Base-by-base conservation (phyloP, 2,888 invertebrate species). In the Apotomis betuletana region DNA sequence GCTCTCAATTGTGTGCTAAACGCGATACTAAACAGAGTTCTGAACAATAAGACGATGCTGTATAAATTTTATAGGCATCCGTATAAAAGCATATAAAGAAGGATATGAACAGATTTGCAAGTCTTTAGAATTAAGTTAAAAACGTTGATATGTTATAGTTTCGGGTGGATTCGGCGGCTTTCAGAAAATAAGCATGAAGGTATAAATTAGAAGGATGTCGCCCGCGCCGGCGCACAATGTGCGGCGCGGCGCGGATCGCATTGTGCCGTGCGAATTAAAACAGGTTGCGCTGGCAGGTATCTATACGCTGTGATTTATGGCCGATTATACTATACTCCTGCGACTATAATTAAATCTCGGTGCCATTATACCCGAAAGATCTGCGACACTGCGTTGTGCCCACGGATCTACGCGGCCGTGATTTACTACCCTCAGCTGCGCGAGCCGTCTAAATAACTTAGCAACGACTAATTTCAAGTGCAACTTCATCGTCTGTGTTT, bases 251-350 rank as follows among this genome's bases (percentile, higher is more conserved):
- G 81, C 79, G 76, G 80, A 81, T 76, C 77, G 85, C 86, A 87
- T 90, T 89, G 87, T 90, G 85, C 82, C 84, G 87, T 84, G 89
- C 90, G 90, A 88, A 91, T 88, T 85, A 87, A 94, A 94, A 94
- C 94, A 94, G 92, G 93, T 91, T 92, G 91, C 81, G 87, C 77
- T 89, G 92, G 85, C 92, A 92, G 91, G 90, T 92, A 90, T 92
- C 90, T 89, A 90, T 91, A 87, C 85, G 82, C 76, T 77, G 82
- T 90, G 91, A 92, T 92, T 92, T 92, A 92, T 91, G 85, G 78
- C 81, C 91, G 91, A 92, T 92, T 92, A 91, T 91, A 83, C 84
- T 89, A 85, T 88, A 89, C 85, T 87, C 83, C 83, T 81, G 84
- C 78, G 81, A 85, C 88, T 89, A 88, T 91, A 91, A 92, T 92